Evolutionary conservation across 2,888 invertebrate species (phyloP), one percentile per base, ranked within the genome.

Genomic region (Meliscaeva auricollis): DNA sequence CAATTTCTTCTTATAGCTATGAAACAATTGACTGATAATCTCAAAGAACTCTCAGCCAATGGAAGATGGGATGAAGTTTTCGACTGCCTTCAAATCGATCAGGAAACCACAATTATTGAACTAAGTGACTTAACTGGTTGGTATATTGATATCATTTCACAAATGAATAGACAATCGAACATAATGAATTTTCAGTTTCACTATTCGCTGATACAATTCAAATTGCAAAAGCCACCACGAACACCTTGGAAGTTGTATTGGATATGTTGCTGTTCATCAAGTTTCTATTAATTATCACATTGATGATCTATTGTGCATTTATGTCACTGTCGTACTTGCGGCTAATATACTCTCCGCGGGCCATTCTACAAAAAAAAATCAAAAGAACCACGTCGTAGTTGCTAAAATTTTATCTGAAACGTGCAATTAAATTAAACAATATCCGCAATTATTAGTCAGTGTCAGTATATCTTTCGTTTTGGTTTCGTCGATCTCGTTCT

Each of bases 61-160:
- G 44, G 76, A 20, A 64, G 15, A 58, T 81, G 81, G 81, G 52
- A 58, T 5, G 58, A 70, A 8, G 11, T 81, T 15, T 81, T 76
- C 44, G 22, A 30, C 1, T 76, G 72, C 17, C 64, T 81, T 13
- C 62, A 64, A 0, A 76, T 81, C 13, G 58, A 81, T 44, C 76
- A 50, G 20, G 70, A 81, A 32, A 26, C 66, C 8, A 72, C 35
- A 13, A 64, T 66, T 3, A 32, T 81, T 4, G 81, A 76, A 5
- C 11, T 81, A 32, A 72, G 26, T n/a, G 76, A 76, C 11, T 32
- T 81, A 13, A 58, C 26, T 20, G 76, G 81, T 81, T 54, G 6
- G 80, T 75, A 50, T 26, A 50, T 26, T 8, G 1, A 11, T 44
- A 20, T 20, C n/a, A 32, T 52, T 70, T 13, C 26, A 6, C 6